phyloP scores from a whole-genome alignment of 2,113 vertebrate species.

The Morone chrysops region DNA sequence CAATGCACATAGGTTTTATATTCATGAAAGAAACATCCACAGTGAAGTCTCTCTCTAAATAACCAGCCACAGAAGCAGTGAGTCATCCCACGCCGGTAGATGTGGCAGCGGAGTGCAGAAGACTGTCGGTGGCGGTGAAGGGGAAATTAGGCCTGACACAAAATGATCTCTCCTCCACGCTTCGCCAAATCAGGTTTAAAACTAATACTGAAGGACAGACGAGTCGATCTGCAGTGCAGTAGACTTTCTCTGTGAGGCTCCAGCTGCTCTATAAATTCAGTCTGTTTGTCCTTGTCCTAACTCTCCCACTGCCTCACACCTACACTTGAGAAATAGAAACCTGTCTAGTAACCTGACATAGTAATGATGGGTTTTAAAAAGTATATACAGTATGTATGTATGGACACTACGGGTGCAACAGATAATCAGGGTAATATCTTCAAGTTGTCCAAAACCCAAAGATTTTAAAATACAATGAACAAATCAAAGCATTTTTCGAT shows the following conservation, averaged over 20 bases:
- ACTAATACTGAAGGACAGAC: constrained; percentile 31
- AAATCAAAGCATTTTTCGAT: too few species aligned
- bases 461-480: background rate
- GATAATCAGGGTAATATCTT: background rate
- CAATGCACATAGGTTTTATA: background rate
- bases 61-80: constrained; percentile 10
- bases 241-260: constrained; percentile 4
- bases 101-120: constrained; percentile 21
- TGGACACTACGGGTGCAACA: background rate
- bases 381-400: too few species aligned
- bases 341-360: background rate
- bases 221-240: constrained; percentile 44
- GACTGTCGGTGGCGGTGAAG: background rate
- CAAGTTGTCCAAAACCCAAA: background rate
- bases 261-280: constrained; percentile 11
- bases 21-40: constrained; percentile 11
- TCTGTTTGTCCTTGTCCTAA: constrained; percentile 20
- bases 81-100: constrained; percentile 21
- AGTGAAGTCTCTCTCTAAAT: constrained; percentile 18
- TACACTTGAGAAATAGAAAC: background rate
- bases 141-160: constrained; percentile 58
- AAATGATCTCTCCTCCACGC: constrained; percentile 51
- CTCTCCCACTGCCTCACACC: constrained; percentile 2
- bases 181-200: constrained; percentile 54
- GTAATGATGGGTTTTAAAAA: too few species aligned